Conservation (phyloP, 1,140 invertebrate species). For the Cherax quadricarinatus region DNA sequence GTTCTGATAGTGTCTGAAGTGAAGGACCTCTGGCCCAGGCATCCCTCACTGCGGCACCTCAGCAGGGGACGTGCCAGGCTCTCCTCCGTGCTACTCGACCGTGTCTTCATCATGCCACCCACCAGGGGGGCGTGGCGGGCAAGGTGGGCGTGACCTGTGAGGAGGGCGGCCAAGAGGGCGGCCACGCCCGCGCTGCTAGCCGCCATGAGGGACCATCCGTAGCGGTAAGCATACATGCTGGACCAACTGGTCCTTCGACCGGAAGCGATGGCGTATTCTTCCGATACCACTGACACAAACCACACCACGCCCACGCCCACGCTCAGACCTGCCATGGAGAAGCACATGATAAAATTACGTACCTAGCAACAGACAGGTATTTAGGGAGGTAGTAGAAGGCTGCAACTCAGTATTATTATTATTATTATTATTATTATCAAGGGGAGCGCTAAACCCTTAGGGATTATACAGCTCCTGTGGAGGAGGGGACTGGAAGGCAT, state of each 20-base stretch:
- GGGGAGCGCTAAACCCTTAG: too few species aligned
- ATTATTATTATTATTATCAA: too few species aligned
- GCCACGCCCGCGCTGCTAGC: constrained; percentile 53
- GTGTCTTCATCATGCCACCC: neutral
- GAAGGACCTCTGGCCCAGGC: constrained; percentile 62
- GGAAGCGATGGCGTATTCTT: constrained; percentile 54
- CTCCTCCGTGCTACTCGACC: constrained; percentile 45
- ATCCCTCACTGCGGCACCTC: constrained; percentile 64
- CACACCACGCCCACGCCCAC: constrained; percentile 70
- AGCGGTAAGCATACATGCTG: constrained; percentile 63
- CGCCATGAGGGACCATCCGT: constrained; percentile 65
- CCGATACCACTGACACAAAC: constrained; percentile 68
- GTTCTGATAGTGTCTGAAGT: constrained; percentile 69
- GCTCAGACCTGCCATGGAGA: constrained; percentile 47
- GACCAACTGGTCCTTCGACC: constrained; percentile 58
- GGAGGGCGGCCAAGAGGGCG: constrained; percentile 61
- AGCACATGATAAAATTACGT: too few species aligned
- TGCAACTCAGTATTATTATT: too few species aligned
- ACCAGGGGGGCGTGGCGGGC: constrained; percentile 60
- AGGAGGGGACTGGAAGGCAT: too few species aligned
- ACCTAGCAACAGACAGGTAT: too few species aligned
- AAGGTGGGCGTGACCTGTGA: constrained; percentile 67
- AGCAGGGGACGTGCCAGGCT: constrained; percentile 54
- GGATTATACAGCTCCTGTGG: too few species aligned
- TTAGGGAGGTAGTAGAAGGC: neutral